Percentiles rank a stretch among this genome's conserved stretches.
Evolutionary conservation across 1,140 invertebrate genomes (phyloP).

Genomic region (Leptinotarsa undecemlineata): DNA sequence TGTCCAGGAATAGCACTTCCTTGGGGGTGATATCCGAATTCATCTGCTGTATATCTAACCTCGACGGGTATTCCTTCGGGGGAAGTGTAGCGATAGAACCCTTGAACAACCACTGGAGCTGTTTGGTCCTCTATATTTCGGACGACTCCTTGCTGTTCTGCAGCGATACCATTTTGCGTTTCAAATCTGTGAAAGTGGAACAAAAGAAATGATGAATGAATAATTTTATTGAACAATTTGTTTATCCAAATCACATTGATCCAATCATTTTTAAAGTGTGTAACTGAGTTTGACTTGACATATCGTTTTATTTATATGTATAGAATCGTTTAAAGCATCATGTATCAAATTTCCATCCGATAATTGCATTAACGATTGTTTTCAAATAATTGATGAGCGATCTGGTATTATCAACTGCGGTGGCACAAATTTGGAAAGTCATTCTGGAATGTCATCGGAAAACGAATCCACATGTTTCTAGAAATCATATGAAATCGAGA

Average conservation of each 20-base stretch:
- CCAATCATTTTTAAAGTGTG: not conserved
- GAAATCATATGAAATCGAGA: too few relatives aligned
- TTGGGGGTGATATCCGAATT: slow-evolving; percentile 12
- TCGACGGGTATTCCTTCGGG: slow-evolving; percentile 51
- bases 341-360: too few relatives aligned
- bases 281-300: too few relatives aligned
- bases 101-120: slow-evolving; percentile 45
- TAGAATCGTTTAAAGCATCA: too few relatives aligned
- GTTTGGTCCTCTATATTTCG: slow-evolving; percentile 38
- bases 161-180: slow-evolving; percentile 63
- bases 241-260: not conserved
- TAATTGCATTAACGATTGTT: too few relatives aligned
- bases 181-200: slow-evolving; percentile 55
- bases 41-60: slow-evolving; percentile 49
- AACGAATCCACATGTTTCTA: too few relatives aligned
- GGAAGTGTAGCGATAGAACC: slow-evolving; percentile 43
- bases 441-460: too few relatives aligned
- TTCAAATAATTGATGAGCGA: too few relatives aligned
- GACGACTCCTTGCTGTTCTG: slow-evolving; percentile 57
- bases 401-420: too few relatives aligned
- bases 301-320: too few relatives aligned
- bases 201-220: not conserved
- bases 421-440: too few relatives aligned
- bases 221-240: too few relatives aligned
- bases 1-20: not conserved